Percentiles rank a stretch among this genome's conserved stretches.
These are phyloP conservation scores for Zapornia atra DNA, from an alignment of 2,113 vertebrate species.

Conservation along the genomic window DNA sequence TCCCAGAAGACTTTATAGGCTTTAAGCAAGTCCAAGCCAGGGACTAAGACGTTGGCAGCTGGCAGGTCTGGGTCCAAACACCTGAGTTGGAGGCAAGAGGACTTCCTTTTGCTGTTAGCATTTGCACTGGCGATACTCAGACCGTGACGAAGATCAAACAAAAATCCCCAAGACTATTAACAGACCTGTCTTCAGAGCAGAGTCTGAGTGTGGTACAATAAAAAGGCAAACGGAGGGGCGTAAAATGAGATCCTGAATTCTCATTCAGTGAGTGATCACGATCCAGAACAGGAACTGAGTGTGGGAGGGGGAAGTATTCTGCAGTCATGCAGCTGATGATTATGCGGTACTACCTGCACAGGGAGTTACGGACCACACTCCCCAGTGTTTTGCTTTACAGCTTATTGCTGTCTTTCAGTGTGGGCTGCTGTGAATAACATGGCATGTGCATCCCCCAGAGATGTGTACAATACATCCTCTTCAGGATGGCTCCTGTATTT, in stretches of 20 bases:
- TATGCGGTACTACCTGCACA: not conserved
- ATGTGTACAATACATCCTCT: too few species aligned
- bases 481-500: not conserved
- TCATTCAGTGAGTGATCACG: not conserved
- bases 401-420: not conserved
- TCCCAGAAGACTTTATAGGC: not conserved
- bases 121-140: not conserved
- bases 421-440: not conserved
- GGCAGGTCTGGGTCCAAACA: not conserved
- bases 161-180: not conserved
- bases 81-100: not conserved
- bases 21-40: slow-evolving; percentile 1
- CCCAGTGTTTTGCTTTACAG: not conserved
- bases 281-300: not conserved
- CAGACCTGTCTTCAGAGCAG: not conserved
- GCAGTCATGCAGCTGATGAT: not conserved
- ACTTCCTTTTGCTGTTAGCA: not conserved
- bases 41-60: not conserved
- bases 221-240: not conserved
- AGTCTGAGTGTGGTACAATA: not conserved
- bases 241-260: not conserved
- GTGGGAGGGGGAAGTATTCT: not conserved
- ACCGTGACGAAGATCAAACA: not conserved
- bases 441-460: not conserved
- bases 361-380: not conserved